Evolutionary conservation across 2,888 invertebrate genomes (phyloP), one percentile per base, ranked within the genome.

Genomic region (Rapana venosa): DNA sequence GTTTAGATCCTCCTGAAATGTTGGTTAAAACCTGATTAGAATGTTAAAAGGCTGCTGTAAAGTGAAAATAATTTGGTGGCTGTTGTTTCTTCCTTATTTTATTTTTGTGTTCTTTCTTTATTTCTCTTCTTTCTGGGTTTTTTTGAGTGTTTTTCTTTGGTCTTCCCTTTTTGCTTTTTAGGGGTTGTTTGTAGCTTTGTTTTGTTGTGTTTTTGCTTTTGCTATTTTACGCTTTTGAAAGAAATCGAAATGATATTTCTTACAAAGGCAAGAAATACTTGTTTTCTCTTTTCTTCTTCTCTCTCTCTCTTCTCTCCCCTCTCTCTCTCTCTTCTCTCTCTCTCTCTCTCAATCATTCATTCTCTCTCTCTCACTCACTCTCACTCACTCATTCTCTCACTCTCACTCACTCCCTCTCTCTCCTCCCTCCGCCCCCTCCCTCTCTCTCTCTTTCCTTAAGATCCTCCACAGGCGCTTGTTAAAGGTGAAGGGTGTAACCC

Each of bases 261-360:
- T 6, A 26, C 61, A 61, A 15, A 61, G 17, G 13, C 61, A 61
- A 26, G 13, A 17, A 66, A 26, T 32, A 35, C 35, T 32, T 8
- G 32, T 32, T 79, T 32, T 36, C 79, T 35, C 79, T 79, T 20
- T 66, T 35, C 35, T 79, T 22, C 15, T 35, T 35, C 6, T n/a
- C 35, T 79, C 35, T 35, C 79, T 35, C 35, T 26, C 26, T 26
- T 47, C 47, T 47, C 30, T 17, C 35, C 85, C 26, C 36, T 87
- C 87, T 87, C 32, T 87, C 61, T 87, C 66, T 87, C n/a, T 66
- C 61, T 26, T 22, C 32, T 87, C 87, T 87, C 66, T 87, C 70
- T 87, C 87, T 87, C 70, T 87, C 87, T 87, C 87, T 87, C 61
- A n/a, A n/a, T n/a, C n/a, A n/a, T 32, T 61, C 61, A 26, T 32